A percentile compares a stretch with the other conserved stretches of the same genome.
phyloP scores from a whole-genome alignment of 2,797 vertebrate species.

The Fratercula arctica region DNA sequence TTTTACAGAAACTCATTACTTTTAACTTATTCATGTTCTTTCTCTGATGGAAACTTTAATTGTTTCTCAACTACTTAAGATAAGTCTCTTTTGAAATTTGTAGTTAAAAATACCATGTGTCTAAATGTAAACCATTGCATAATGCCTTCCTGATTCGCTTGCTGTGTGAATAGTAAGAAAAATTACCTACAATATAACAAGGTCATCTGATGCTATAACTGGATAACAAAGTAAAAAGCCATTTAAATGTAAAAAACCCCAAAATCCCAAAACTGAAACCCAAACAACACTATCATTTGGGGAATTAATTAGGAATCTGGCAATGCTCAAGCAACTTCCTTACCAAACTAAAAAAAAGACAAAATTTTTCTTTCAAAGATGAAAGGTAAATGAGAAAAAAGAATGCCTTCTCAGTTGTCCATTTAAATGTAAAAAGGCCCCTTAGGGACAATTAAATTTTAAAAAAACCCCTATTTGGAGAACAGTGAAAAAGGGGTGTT shows the following conservation, averaged over 20 bases:
- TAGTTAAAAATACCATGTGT: neutral
- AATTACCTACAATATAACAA: neutral
- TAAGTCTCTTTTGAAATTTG: slow-evolving; percentile 7
- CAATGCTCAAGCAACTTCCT: neutral
- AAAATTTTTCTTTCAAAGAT: neutral
- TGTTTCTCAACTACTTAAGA: slow-evolving; percentile 32
- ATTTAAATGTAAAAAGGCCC: neutral
- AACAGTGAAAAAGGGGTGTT: neutral
- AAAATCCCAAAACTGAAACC: accelerated
- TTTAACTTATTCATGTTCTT: slow-evolving; percentile 23
- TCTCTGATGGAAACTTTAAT: slow-evolving; percentile 21
- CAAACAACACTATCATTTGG: neutral
- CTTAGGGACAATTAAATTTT: neutral
- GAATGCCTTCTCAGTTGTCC: neutral
- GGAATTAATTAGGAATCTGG: neutral
- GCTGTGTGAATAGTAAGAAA: neutral
- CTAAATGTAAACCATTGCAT: neutral
- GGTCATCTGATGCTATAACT: neutral
- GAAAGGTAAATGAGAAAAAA: neutral
- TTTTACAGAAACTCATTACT: slow-evolving; percentile 30
- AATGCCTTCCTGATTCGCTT: neutral
- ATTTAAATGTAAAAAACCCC: neutral
- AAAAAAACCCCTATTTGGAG: neutral
- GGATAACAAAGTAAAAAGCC: neutral
- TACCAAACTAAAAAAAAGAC: neutral